Conservation (phyloP, 2,888 invertebrate species). For the Drosophila helvetica region DNA sequence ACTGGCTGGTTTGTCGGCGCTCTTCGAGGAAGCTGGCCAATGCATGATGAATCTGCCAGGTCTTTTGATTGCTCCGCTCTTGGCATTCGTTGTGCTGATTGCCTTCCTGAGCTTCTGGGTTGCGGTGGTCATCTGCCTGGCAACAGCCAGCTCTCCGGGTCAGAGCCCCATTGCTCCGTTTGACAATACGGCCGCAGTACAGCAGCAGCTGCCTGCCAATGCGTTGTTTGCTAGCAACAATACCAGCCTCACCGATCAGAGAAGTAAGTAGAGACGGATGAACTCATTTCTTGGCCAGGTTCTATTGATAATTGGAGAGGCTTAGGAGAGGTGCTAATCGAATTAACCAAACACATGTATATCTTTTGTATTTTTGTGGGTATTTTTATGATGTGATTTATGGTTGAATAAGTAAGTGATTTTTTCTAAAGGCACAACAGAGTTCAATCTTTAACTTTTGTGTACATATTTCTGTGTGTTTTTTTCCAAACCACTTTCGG, state of each 20-base stretch:
- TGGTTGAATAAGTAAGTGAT: conserved; percentile 53
- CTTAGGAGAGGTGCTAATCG: conserved; percentile 8
- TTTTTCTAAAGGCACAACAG: conserved; percentile 17
- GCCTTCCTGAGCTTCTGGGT: conserved; percentile 95
- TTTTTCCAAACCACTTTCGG: conserved; percentile 3
- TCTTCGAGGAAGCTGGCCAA: conserved; percentile 95
- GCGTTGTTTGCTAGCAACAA: conserved; percentile 19
- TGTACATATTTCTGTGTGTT: conserved; percentile 35
- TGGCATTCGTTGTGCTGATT: conserved; percentile 91
- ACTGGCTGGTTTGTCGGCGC: conserved; percentile 91
- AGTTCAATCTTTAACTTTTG: conserved; percentile 5
- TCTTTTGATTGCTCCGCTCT: conserved; percentile 92
- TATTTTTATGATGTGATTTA: conserved; percentile 15
- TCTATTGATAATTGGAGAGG: background rate
- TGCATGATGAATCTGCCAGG: conserved; percentile 93
- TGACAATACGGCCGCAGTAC: conserved; percentile 65
- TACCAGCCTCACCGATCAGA: conserved; percentile 65
- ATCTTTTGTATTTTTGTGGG: conserved; percentile 37
- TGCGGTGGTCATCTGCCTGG: conserved; percentile 90
- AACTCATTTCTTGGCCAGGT: background rate
- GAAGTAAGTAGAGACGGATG: conserved; percentile 66
- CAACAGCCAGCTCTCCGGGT: conserved; percentile 91
- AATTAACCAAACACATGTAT: conserved; percentile 45
- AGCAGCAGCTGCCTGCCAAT: conserved; percentile 37
- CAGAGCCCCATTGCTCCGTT: conserved; percentile 84